Conservation (phyloP, 2,888 invertebrate species). For the Rutpela maculata region DNA sequence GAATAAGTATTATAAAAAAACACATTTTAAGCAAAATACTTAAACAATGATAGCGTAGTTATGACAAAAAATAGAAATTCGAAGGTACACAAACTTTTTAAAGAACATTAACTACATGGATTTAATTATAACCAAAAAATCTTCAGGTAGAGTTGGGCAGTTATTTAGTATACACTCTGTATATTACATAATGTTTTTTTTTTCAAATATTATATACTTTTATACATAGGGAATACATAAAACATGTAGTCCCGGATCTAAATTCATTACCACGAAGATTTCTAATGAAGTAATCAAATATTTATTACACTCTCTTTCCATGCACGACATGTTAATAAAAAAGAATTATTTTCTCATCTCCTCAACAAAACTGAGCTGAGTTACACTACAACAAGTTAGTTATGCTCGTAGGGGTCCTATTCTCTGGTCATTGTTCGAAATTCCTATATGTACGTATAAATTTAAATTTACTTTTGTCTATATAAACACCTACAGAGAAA, state of each 20-base stretch:
- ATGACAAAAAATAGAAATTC: no score
- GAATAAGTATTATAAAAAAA: no score
- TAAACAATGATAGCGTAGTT: no score
- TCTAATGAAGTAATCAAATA: conserved; percentile 13
- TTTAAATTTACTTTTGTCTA: conserved; percentile 25
- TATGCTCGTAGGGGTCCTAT: neutral
- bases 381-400: neutral
- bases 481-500: conserved; percentile 14
- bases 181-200: no score
- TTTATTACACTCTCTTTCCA: neutral
- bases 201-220: no score
- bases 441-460: conserved; percentile 7
- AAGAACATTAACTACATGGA: no score
- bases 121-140: no score
- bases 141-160: no score
- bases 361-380: neutral
- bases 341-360: conserved; percentile 11
- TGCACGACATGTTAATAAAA: conserved; percentile 6
- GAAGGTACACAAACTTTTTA: no score
- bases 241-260: neutral
- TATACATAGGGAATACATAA: neutral
- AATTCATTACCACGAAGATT: neutral
- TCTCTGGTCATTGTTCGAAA: conserved; percentile 9
- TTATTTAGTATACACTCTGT: no score
- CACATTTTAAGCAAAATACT: no score